Evolutionary conservation across 2,888 invertebrate species (phyloP).

Genomic region (Scaptomyza flava): DNA sequence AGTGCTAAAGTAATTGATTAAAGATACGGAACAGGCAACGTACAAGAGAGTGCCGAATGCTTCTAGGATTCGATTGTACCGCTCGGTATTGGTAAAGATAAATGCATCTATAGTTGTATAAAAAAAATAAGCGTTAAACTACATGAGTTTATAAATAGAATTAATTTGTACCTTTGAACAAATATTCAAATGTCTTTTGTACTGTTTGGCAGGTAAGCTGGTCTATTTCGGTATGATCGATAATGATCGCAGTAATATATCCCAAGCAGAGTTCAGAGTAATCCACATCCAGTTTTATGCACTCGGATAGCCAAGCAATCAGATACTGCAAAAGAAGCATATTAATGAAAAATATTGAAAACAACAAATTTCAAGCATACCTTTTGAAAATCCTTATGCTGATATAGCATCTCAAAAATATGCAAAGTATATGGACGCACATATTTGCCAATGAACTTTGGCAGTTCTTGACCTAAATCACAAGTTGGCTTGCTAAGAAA

Average conservation of each 20-base stretch:
- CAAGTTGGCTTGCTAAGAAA: slow-evolving; percentile 36
- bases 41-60: slow-evolving; percentile 46
- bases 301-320: slow-evolving; percentile 5
- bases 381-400: slow-evolving; percentile 46
- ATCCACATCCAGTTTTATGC: not conserved
- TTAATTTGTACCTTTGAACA: slow-evolving; percentile 48
- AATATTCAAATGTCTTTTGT: slow-evolving; percentile 48
- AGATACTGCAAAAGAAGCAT: slow-evolving; percentile 41
- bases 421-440: slow-evolving; percentile 42
- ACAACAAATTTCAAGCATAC: slow-evolving; percentile 15
- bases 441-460: slow-evolving; percentile 31
- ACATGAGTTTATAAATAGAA: not conserved
- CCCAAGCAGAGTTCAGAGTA: slow-evolving; percentile 40
- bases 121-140: no score
- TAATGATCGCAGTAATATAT: slow-evolving; percentile 42
- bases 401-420: slow-evolving; percentile 55
- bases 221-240: slow-evolving; percentile 22
- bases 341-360: not conserved
- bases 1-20: slow-evolving; percentile 45
- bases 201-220: slow-evolving; percentile 28
- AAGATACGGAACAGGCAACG: slow-evolving; percentile 7
- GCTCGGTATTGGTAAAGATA: slow-evolving; percentile 37
- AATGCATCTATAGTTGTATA: slow-evolving; percentile 37
- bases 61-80: slow-evolving; percentile 55
- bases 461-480: slow-evolving; percentile 23